Percentiles rank a stretch among this genome's conserved stretches.
phyloP scores from a whole-genome alignment of 2,888 invertebrate genomes.

The Eulithis testata region DNA sequence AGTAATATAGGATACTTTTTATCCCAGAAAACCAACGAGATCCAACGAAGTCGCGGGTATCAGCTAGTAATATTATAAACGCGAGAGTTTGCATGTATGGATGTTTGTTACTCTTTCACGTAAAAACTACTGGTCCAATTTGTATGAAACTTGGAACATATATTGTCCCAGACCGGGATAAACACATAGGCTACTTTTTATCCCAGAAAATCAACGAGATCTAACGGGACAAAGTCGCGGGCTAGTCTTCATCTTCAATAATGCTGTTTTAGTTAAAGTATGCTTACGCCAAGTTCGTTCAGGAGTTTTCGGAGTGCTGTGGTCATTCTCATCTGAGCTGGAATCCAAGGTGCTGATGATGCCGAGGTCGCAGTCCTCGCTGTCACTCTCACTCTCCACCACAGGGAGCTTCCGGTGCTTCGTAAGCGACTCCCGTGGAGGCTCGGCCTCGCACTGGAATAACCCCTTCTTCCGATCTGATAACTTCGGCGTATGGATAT shows the following conservation, averaged over 20 bases:
- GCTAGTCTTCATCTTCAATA: not conserved
- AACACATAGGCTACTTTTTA: too few relatives aligned
- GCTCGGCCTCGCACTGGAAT: conserved; percentile 73
- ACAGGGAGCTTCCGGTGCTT: conserved; percentile 73
- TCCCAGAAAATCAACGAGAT: too few relatives aligned
- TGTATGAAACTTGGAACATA: too few relatives aligned
- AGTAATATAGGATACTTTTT: too few relatives aligned
- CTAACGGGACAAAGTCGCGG: too few relatives aligned
- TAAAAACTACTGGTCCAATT: too few relatives aligned
- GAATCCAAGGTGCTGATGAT: conserved; percentile 84
- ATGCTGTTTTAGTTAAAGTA: not conserved
- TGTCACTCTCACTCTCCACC: conserved; percentile 77
- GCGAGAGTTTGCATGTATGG: too few relatives aligned
- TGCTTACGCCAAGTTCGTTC: conserved; percentile 68
- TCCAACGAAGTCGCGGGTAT: too few relatives aligned
- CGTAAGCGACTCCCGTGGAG: conserved; percentile 68
- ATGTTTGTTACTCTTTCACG: too few relatives aligned
- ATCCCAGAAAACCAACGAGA: too few relatives aligned
- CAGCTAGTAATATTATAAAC: too few relatives aligned
- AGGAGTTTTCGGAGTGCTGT: conserved; percentile 67
- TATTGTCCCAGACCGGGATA: too few relatives aligned
- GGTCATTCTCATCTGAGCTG: conserved; percentile 76
- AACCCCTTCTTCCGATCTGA: conserved; percentile 86
- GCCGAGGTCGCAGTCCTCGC: conserved; percentile 83
- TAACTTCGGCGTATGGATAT: conserved; percentile 83